phyloP scores from a whole-genome alignment of 1,140 invertebrate genomes.

The Thaumetopoea pityocampa region DNA sequence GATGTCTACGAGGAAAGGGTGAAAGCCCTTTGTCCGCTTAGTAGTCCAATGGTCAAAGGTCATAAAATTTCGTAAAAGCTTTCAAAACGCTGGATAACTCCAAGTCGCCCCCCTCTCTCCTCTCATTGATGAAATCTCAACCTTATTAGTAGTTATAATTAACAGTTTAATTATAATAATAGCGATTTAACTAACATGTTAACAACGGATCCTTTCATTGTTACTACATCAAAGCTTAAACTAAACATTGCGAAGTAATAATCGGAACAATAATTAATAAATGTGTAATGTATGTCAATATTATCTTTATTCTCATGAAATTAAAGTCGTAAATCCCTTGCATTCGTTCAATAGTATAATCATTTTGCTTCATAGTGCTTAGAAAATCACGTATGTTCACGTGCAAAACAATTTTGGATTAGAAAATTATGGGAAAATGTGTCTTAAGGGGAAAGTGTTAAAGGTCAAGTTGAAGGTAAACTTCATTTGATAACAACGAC shows the following conservation, averaged over 20 bases:
- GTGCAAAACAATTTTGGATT: constrained; percentile 9
- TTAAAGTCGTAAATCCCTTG: constrained; percentile 7
- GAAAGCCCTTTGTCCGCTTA: no score
- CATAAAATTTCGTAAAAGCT: no score
- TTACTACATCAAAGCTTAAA: constrained; percentile 13
- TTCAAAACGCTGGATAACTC: no score
- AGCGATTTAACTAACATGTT: constrained; percentile 12
- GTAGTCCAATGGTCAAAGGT: no score
- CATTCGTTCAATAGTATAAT: constrained; percentile 9
- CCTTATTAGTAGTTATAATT: no score
- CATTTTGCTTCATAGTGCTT: constrained; percentile 15
- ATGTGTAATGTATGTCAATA: constrained; percentile 4
- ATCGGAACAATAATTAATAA: constrained; percentile 15
- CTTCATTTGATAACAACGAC: constrained; percentile 39
- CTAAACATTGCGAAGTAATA: no score
- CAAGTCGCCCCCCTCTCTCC: no score
- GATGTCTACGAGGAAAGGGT: no score
- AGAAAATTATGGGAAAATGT: constrained; percentile 3
- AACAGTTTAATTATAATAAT: no score
- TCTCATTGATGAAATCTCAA: no score
- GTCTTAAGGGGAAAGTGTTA: constrained; percentile 8
- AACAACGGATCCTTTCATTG: constrained; percentile 10
- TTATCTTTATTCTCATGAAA: constrained; percentile 1
- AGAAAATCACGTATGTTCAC: constrained; percentile 16
- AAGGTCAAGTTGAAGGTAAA: constrained; percentile 11